These are phyloP conservation scores for Oscheius onirici DNA, from an alignment of 2,888 invertebrate species.

Conservation along the genomic window DNA sequence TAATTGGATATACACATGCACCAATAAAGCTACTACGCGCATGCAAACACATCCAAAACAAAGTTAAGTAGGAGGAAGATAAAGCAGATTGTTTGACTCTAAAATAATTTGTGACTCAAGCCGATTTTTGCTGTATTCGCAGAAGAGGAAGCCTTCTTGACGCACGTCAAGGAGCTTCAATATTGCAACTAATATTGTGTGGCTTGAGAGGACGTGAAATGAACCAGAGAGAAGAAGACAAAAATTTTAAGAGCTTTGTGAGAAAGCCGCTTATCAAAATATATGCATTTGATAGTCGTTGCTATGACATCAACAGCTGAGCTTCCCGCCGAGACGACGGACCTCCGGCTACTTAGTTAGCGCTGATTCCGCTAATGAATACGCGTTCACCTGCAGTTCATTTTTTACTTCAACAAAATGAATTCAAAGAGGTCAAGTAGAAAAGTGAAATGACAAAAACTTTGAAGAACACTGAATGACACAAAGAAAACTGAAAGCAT, in stretches of 20 bases:
- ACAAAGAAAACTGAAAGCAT: too few species aligned
- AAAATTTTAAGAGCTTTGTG: too few species aligned
- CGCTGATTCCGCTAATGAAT: conserved; percentile 30
- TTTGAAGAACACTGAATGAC: too few species aligned
- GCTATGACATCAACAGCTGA: conserved; percentile 28
- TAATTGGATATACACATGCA: conserved; percentile 33
- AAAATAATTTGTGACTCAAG: background rate
- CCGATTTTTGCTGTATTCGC: background rate
- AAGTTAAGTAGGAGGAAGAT: too few species aligned
- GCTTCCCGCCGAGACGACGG: background rate
- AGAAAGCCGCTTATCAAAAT: too few species aligned
- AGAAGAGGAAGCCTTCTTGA: conserved; percentile 5
- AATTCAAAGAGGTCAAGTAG: too few species aligned
- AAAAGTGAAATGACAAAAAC: too few species aligned
- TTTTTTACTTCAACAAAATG: conserved; percentile 11
- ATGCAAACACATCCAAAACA: conserved; percentile 6
- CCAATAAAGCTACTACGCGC: conserved; percentile 23
- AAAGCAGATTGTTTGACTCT: too few species aligned
- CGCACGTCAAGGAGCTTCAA: conserved; percentile 3
- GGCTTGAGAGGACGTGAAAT: conserved; percentile 13
- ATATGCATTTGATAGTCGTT: conserved; percentile 5
- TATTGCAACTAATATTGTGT: conserved; percentile 28
- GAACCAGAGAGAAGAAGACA: conserved; percentile 13
- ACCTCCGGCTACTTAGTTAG: conserved; percentile 21
- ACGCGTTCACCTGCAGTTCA: conserved; percentile 17